These are phyloP conservation scores for Edolisoma coerulescens DNA, from an alignment of 2,113 vertebrate genomes.

Conservation along the genomic window DNA sequence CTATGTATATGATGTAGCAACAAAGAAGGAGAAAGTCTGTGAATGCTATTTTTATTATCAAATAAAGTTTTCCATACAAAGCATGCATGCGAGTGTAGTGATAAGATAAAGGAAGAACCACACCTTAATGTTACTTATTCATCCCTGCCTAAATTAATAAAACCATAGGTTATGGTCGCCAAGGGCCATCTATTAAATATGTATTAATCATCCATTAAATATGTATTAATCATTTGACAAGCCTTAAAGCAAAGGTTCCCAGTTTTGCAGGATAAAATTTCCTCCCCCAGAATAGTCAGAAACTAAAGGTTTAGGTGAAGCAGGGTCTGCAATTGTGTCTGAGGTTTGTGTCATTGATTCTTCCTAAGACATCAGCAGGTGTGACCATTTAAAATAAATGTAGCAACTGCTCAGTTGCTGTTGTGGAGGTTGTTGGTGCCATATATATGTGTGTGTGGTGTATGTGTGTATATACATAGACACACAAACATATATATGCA, in stretches of 20 bases:
- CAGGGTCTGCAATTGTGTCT: background rate
- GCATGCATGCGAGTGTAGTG: constrained; percentile 64
- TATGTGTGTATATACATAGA: accelerated
- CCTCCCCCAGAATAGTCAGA: background rate
- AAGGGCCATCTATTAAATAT: background rate
- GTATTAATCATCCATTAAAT: background rate
- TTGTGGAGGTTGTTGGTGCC: background rate
- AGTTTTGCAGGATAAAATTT: background rate
- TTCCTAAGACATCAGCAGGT: background rate
- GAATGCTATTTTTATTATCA: constrained; percentile 97
- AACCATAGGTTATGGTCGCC: background rate
- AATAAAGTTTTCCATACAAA: constrained; percentile 98
- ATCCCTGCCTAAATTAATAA: background rate
- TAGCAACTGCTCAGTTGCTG: background rate
- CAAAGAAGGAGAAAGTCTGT: constrained; percentile 88
- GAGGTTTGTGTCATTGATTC: background rate
- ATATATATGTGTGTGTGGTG: background rate
- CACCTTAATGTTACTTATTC: background rate
- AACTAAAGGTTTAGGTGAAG: background rate
- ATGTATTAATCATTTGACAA: background rate
- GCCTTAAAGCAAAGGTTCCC: background rate
- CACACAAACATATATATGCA: accelerated
- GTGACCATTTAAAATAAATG: background rate
- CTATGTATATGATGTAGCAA: constrained; percentile 92
- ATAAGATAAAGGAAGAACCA: constrained; percentile 53